phyloP scores from a whole-genome alignment of 2,888 invertebrate species.

The Keiferia lycopersicella region DNA sequence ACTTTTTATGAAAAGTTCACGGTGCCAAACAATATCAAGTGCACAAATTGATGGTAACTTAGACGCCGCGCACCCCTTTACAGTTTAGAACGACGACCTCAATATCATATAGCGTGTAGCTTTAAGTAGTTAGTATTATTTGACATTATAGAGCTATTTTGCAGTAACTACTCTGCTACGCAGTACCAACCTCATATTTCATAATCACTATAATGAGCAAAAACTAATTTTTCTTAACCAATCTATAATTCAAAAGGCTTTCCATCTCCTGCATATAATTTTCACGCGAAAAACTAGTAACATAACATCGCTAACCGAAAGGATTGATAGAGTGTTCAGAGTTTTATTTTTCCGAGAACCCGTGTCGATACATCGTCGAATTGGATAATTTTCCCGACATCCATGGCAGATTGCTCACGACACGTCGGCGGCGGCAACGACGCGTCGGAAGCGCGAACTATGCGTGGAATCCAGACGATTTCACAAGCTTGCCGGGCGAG shows the following conservation, averaged over 20 bases:
- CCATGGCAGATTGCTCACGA: constrained; percentile 50
- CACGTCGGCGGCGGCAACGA: constrained; percentile 43
- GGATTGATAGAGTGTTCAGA: not conserved
- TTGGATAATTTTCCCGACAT: constrained; percentile 53
- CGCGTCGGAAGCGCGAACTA: constrained; percentile 51
- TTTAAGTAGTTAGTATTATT: too few species aligned
- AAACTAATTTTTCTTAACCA: too few species aligned
- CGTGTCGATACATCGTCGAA: constrained; percentile 28
- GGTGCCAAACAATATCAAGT: not conserved
- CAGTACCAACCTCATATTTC: too few species aligned
- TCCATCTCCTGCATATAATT: not conserved
- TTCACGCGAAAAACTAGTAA: not conserved
- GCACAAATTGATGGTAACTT: constrained; percentile 4
- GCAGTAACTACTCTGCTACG: too few species aligned
- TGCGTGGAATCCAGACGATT: not conserved
- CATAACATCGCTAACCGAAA: not conserved
- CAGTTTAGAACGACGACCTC: constrained; percentile 10
- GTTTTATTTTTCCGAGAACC: not conserved
- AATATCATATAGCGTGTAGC: not conserved
- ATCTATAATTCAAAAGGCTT: too few species aligned
- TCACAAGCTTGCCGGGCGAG: not conserved
- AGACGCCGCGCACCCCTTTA: not conserved
- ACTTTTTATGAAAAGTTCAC: constrained; percentile 16
- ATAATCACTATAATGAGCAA: too few species aligned
- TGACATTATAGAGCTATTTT: too few species aligned